Percentiles rank a stretch among this genome's conserved stretches.
Conservation (phyloP, 2,113 vertebrate species). For the Rallus limicola region DNA sequence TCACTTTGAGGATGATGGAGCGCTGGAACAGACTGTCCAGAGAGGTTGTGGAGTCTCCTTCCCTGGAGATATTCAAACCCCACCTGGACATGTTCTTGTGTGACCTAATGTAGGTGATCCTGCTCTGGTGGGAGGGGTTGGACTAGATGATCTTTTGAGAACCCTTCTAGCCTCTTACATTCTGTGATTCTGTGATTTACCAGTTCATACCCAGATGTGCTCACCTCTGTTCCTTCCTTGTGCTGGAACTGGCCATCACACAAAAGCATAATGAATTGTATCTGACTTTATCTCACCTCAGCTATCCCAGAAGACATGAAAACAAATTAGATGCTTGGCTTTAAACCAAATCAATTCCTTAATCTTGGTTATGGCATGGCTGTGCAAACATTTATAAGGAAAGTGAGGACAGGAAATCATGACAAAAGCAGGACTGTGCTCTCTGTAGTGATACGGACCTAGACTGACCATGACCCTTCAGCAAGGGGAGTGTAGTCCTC, state of each 20-base stretch:
- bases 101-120: no score
- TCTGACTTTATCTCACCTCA: neutral
- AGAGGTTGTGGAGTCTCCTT: no score
- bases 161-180: no score
- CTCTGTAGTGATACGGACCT: neutral
- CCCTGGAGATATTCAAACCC: no score
- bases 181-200: no score
- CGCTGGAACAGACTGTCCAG: no score
- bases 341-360: neutral
- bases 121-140: no score
- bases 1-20: no score
- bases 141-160: no score
- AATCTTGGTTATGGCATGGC: neutral
- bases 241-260: neutral
- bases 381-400: neutral
- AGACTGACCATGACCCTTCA: neutral
- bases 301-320: neutral
- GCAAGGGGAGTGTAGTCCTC: neutral
- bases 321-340: neutral
- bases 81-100: no score
- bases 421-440: fast-evolving
- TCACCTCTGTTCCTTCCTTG: neutral
- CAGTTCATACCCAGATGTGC: fast-evolving
- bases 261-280: neutral
- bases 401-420: neutral